Base-by-base conservation (phyloP, 2,797 vertebrate species). In the Notolepis coatsorum region DNA sequence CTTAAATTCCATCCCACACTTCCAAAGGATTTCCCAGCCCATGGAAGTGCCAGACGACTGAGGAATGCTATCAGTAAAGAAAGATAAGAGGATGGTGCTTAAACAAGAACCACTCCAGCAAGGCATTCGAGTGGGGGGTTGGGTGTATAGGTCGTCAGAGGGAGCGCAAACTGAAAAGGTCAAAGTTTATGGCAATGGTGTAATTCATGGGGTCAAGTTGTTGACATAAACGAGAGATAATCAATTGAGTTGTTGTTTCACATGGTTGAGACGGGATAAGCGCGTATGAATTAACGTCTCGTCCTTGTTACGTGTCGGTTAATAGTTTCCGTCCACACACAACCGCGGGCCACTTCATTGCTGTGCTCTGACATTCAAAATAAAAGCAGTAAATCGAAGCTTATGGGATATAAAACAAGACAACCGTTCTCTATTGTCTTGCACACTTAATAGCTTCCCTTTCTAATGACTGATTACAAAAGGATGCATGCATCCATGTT, bases 191-290 rank as follows among this genome's bases (percentile, higher is more conserved):
- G 67, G 63, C 35, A 75, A 6, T 38, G 15, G 65, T 77, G 41
- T 39, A 35, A 43, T 86, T 87, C 71, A 87, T 84, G 61, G 61
- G 68, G 75, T 88, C 82, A 86, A 35, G 12, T 54, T 57, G 18
- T 53, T 73, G 43, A 25, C 51, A 33, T 4, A 21, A 41, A 23
- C 39, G 15, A 25, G 41, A n/a, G n/a, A n/a, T n/a, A n/a, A n/a
- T n/a, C n/a, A n/a, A n/a, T n/a, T 42, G 48, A 59, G 65, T 51
- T 87, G 56, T 54, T 75, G 68, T 82, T 85, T 73, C 56, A 75
- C 83, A 84, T 49, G 42, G 43, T 69, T 61, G 21, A 48, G 38
- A 67, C 62, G 28, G 49, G 39, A 76, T 58, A 73, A 62, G 49
- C 65, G 75, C 45, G 56, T 67, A 73, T 84, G 47, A 75, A 72